Conservation (phyloP, 2,113 vertebrate genomes). For the Pseudorectes ferrugineus region DNA sequence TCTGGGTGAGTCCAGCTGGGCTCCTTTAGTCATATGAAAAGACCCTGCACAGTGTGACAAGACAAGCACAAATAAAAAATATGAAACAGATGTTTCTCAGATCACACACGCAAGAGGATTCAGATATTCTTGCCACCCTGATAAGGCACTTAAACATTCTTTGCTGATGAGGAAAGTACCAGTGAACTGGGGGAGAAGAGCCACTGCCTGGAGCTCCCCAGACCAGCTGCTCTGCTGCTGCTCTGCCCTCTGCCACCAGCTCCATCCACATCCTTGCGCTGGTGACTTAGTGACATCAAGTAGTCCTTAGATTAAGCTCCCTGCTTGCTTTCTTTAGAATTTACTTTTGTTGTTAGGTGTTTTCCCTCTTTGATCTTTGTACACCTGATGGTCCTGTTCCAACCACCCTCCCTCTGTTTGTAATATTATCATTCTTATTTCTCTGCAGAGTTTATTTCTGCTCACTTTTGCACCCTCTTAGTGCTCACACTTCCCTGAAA, state of each 20-base stretch:
- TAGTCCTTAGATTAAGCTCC: not conserved
- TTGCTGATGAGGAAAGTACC: not conserved
- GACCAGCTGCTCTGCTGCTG: not conserved
- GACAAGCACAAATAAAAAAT: not conserved
- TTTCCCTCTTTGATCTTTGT: not conserved
- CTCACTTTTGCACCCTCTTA: accelerated
- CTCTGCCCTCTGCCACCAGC: not conserved
- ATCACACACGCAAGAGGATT: not conserved
- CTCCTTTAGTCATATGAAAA: not conserved
- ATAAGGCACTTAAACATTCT: not conserved
- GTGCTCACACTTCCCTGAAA: not conserved
- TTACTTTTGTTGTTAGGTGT: not conserved
- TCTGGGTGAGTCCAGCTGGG: not conserved
- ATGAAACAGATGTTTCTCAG: not conserved
- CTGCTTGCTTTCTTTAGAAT: not conserved
- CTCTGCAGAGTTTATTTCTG: not conserved
- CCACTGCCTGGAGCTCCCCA: not conserved
- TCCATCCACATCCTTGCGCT: not conserved
- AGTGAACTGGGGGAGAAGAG: not conserved
- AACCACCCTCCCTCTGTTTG: not conserved
- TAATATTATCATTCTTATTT: not conserved
- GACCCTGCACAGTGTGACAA: not conserved
- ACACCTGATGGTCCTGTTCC: not conserved
- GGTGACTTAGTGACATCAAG: not conserved
- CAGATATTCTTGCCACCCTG: not conserved